Percentiles rank a stretch among this genome's conserved stretches.
Evolutionary conservation across 2,113 vertebrate species (phyloP).

Genomic region (Saguinus imperator): DNA sequence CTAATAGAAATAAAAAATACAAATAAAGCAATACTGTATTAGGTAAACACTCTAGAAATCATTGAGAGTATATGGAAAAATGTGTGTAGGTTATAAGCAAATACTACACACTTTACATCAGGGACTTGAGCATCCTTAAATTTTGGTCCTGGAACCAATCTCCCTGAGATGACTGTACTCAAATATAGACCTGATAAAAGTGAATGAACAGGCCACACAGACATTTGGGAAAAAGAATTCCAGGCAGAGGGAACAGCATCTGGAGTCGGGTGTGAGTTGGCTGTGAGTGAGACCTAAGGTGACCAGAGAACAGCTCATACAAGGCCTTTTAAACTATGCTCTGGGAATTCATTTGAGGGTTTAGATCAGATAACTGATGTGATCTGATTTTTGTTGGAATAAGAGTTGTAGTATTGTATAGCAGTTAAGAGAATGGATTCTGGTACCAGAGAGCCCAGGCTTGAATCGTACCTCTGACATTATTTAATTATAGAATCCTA

Average conservation of each 20-base stretch:
- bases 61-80: background rate
- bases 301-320: rapidly evolving
- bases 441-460: background rate
- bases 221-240: background rate
- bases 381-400: background rate
- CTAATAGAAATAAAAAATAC: background rate
- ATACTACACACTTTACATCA: background rate
- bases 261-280: background rate
- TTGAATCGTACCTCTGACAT: background rate
- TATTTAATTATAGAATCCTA: background rate
- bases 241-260: background rate
- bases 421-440: background rate
- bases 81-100: background rate
- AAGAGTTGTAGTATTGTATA: too few relatives aligned
- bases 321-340: background rate
- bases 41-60: background rate
- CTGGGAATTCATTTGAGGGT: background rate
- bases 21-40: background rate
- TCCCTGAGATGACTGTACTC: background rate
- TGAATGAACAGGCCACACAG: rapidly evolving
- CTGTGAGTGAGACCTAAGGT: background rate
- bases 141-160: background rate
- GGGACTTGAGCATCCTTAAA: background rate
- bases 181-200: background rate
- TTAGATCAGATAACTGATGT: background rate